Conservation (phyloP, 2,888 invertebrate genomes). For the Ormyrus nitidulus region DNA sequence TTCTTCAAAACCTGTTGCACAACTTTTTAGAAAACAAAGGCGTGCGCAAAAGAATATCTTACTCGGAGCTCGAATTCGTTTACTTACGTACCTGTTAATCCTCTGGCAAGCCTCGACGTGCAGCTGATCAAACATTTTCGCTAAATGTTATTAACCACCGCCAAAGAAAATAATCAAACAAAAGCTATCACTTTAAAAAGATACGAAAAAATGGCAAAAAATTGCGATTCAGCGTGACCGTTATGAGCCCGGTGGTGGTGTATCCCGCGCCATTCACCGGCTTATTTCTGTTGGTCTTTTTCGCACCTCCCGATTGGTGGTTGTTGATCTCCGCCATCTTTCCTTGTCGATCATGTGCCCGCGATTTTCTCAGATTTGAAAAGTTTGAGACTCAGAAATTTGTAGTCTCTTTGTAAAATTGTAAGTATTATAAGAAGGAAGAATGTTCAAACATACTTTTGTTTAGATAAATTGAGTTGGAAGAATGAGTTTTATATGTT, state of each 20-base stretch:
- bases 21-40: background rate
- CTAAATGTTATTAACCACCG: background rate
- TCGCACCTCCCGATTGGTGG: background rate
- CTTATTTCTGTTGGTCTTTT: conserved; percentile 16
- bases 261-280: conserved; percentile 7
- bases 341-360: conserved; percentile 3
- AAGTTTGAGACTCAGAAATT: background rate
- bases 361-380: background rate
- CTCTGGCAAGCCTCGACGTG: conserved; percentile 71
- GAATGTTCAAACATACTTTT: background rate
- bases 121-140: conserved; percentile 60
- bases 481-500: background rate
- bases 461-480: background rate
- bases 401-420: background rate
- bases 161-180: conserved; percentile 22
- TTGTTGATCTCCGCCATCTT: conserved; percentile 2
- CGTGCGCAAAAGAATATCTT: background rate
- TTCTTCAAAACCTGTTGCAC: background rate
- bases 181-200: background rate
- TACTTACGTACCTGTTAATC: conserved; percentile 64
- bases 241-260: conserved; percentile 1
- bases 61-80: background rate
- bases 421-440: too few species aligned
- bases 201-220: background rate
- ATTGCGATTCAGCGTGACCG: background rate